Conservation (phyloP, 2,113 vertebrate genomes). For the Centropristis striata region DNA sequence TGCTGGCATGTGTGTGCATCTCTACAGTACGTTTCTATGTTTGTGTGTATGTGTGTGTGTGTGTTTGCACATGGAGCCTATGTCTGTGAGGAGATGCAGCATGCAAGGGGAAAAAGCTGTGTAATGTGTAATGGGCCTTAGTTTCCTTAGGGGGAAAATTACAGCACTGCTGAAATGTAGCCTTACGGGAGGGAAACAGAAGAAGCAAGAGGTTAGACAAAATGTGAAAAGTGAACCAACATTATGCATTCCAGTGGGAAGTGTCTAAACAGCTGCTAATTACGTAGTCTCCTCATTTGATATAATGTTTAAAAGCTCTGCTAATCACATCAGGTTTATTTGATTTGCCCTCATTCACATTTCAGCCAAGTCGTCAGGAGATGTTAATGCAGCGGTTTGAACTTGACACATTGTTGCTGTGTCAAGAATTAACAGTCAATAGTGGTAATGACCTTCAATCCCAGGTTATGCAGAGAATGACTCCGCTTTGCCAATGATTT, state of each 20-base stretch:
- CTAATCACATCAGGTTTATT: conserved; percentile 24
- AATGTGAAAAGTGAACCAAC: conserved; percentile 38
- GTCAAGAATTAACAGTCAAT: conserved; percentile 14
- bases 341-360: conserved; percentile 21
- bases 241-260: conserved; percentile 41
- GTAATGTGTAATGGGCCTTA: conserved; percentile 33
- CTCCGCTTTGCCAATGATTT: background rate
- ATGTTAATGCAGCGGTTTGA: conserved; percentile 20
- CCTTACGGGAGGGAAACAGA: conserved; percentile 11
- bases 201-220: conserved; percentile 32
- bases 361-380: conserved; percentile 16
- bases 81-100: conserved; percentile 2
- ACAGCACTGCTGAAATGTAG: conserved; percentile 28
- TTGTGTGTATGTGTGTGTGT: conserved; percentile 1
- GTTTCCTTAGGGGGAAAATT: conserved; percentile 28
- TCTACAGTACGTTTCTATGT: background rate
- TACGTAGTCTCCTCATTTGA: conserved; percentile 46
- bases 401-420: conserved; percentile 6
- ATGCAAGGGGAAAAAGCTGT: background rate
- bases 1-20: background rate
- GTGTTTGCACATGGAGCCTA: background rate
- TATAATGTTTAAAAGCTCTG: conserved; percentile 34
- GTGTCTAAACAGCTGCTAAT: conserved; percentile 46
- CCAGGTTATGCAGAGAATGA: background rate
- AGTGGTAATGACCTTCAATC: conserved; percentile 14